These are phyloP conservation scores for Ditula angustiorana DNA, from an alignment of 2,888 invertebrate genomes.

Conservation along the genomic window DNA sequence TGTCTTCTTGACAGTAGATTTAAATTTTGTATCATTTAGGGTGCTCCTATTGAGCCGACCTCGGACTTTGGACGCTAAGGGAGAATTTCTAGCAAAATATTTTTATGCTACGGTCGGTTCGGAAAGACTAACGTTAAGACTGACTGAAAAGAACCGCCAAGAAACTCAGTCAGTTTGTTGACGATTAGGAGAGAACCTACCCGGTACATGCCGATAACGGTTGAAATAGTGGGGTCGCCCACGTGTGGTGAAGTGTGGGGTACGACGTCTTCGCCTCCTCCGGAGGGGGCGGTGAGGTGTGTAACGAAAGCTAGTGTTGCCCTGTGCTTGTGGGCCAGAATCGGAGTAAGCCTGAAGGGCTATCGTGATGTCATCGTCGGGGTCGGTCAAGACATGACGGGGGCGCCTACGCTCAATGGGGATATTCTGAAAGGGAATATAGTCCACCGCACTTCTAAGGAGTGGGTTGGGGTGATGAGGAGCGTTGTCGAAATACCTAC, in stretches of 20 bases:
- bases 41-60: not conserved
- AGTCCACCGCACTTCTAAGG: not conserved
- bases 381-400: not conserved
- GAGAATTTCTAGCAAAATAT: not conserved
- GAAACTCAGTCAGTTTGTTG: not conserved
- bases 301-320: not conserved
- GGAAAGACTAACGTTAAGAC: not conserved
- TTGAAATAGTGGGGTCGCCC: constrained; percentile 8
- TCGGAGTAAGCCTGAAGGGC: not conserved
- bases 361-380: not conserved
- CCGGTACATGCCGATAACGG: not conserved
- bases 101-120: not conserved
- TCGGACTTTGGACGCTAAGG: constrained; percentile 7
- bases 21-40: too few relatives aligned
- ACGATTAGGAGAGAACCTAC: not conserved
- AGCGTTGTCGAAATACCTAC: not conserved
- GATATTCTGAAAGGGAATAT: not conserved
- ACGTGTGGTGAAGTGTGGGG: not conserved
- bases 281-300: not conserved
- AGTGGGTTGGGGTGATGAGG: not conserved
- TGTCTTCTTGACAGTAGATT: too few relatives aligned
- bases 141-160: not conserved
- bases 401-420: not conserved
- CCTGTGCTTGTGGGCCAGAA: not conserved
- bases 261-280: constrained; percentile 1